phyloP scores from a whole-genome alignment of 1,140 invertebrate species.

The Nilaparvata lugens region DNA sequence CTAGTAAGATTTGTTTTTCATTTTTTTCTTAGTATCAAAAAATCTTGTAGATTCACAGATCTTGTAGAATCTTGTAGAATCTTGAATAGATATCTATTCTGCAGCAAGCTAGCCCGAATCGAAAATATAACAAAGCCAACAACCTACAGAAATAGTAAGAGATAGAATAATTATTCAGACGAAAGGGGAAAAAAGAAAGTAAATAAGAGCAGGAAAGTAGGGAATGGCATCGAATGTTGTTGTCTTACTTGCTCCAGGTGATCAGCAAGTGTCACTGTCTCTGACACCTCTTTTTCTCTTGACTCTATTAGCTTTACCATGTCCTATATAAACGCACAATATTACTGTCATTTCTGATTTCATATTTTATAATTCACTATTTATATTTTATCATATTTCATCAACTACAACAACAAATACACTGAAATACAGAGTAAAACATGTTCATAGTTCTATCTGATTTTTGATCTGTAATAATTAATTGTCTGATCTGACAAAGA shows the following conservation, averaged over 20 bases:
- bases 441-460: too few species aligned
- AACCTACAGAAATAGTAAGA: not conserved
- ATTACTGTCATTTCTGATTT: too few species aligned
- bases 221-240: constrained; percentile 1
- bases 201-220: constrained; percentile 7
- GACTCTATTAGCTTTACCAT: constrained; percentile 63
- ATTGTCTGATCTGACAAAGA: too few species aligned
- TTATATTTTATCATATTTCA: too few species aligned
- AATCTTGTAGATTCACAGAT: too few species aligned
- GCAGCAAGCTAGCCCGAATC: not conserved
- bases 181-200: not conserved
- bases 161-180: not conserved
- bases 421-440: too few species aligned
- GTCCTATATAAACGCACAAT: constrained; percentile 43
- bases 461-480: too few species aligned
- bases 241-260: constrained; percentile 76
- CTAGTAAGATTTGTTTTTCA: too few species aligned
- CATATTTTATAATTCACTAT: too few species aligned
- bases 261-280: constrained; percentile 63
- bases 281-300: constrained; percentile 58
- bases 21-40: too few species aligned
- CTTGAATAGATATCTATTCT: not conserved
- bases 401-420: too few species aligned
- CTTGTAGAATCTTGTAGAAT: too few species aligned
- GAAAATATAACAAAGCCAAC: not conserved